Evolutionary conservation across 2,113 vertebrate species (phyloP), one percentile per base, ranked within the genome.

Genomic region (Platichthys stellatus): DNA sequence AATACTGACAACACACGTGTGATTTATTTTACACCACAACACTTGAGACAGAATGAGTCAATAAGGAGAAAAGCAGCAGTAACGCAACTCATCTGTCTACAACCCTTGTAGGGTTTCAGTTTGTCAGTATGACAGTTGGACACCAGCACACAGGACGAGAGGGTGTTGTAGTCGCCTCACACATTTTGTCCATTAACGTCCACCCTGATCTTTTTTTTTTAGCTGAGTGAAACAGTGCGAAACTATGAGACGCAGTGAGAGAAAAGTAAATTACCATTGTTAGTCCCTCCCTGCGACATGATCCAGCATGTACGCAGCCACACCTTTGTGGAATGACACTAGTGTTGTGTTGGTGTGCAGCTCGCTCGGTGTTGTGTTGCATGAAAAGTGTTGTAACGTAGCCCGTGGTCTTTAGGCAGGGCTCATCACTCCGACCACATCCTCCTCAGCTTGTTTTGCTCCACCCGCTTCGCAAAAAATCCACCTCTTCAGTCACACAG

Each of bases 301-400:
- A 79, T 73, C 47, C 43, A 66, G 45, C 76, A 24, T 65, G 74
- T 9, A 49, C 20, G 5, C 1, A 11, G 63, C 23, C 69, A 47
- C 80, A 4, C 86, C 84, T 72, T 14, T 17, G 45, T 4, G 38
- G 28, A 72, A 24, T 66, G n/a, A 59, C 38, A 51, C 54, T 47
- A 2, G 21, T 47, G 51, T 54, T 31, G 18, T 66, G 70, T 91
- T 88, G 56, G 56, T 18, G 31, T 35, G 35, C 35, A 35, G 35
- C 7, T 35, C 35, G 8, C 35, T 23, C 9, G 71, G 21, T 58
- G 51, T 54, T 31, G 15, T 66, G 70, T 91, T 88, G 59, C 82
- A 68, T 82, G 78, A 75, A 38, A 69, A 74, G 57, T 57, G 57
- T 81, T 49, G 45, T 57, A 63, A 74, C 35, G 23, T 4, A 60